phyloP scores from a whole-genome alignment of 2,888 invertebrate genomes.

The Mythimna pallens region DNA sequence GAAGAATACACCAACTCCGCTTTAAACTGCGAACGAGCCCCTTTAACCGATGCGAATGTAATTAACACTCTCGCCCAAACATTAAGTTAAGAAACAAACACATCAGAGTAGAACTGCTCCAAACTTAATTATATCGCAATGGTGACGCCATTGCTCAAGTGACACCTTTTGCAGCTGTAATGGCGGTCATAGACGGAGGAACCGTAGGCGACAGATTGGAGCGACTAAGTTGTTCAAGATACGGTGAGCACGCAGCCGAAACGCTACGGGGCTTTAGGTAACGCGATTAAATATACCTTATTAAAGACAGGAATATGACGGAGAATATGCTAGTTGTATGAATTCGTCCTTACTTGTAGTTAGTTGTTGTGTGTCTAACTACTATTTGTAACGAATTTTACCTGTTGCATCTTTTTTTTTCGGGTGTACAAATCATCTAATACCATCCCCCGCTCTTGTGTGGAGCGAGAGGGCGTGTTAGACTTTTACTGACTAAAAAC shows the following conservation, averaged over 20 bases:
- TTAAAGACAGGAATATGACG: not conserved
- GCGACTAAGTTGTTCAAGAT: not conserved
- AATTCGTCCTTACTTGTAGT: not conserved
- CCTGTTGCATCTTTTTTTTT: too few species aligned
- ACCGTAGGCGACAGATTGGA: not conserved
- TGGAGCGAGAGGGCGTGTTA: too few species aligned
- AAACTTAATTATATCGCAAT: slow-evolving; percentile 41
- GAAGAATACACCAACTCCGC: not conserved
- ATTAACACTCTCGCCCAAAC: slow-evolving; percentile 25
- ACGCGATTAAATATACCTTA: not conserved
- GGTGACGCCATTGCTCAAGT: slow-evolving; percentile 23
- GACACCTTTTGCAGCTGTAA: slow-evolving; percentile 12
- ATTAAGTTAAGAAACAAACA: slow-evolving; percentile 50
- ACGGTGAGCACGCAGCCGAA: not conserved
- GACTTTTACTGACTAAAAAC: too few species aligned
- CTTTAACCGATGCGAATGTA: slow-evolving; percentile 14
- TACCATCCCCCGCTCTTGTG: too few species aligned
- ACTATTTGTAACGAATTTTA: too few species aligned
- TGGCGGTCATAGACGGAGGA: slow-evolving; percentile 10
- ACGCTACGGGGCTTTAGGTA: not conserved
- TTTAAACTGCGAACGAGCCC: slow-evolving; percentile 4
- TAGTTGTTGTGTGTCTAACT: too few species aligned
- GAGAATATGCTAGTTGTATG: not conserved
- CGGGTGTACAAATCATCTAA: too few species aligned
- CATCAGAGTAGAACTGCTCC: slow-evolving; percentile 37